phyloP scores from a whole-genome alignment of 2,113 vertebrate genomes.

The Colossoma macropomum region DNA sequence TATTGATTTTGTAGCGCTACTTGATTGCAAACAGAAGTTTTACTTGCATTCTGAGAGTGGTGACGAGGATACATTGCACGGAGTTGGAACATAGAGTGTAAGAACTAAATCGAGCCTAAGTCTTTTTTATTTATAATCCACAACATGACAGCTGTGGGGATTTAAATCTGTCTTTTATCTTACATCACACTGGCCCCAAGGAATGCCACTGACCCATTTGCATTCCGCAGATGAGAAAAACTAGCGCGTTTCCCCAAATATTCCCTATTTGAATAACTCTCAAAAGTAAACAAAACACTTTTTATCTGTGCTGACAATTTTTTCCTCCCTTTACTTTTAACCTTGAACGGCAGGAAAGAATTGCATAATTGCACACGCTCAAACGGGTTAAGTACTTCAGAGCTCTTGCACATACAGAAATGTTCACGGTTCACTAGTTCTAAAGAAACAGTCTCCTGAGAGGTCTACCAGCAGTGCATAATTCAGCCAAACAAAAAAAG shows the following conservation, averaged over 20 bases:
- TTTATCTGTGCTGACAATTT: background rate
- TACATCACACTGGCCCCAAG: slow-evolving; percentile 14
- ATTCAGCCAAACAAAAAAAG: background rate
- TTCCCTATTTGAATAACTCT: background rate
- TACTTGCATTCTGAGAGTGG: background rate
- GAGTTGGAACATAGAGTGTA: background rate
- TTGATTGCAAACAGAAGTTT: slow-evolving; percentile 27
- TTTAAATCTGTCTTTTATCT: slow-evolving; percentile 29
- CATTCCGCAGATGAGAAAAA: background rate
- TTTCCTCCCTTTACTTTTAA: slow-evolving; percentile 7
- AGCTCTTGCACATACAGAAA: slow-evolving; percentile 1
- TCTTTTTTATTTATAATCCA: slow-evolving; percentile 29
- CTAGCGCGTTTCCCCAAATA: slow-evolving; percentile 3
- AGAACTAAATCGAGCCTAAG: background rate
- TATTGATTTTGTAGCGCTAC: background rate
- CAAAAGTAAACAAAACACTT: slow-evolving; percentile 23
- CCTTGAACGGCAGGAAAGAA: background rate
- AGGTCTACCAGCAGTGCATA: slow-evolving; percentile 26
- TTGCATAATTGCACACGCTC: slow-evolving; percentile 6
- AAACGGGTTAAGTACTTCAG: background rate
- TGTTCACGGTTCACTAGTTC: slow-evolving; percentile 3
- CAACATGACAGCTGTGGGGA: slow-evolving; percentile 30
- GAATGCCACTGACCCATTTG: slow-evolving; percentile 12
- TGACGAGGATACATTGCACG: slow-evolving; percentile 23
- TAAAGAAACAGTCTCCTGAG: slow-evolving; percentile 12